A percentile compares a stretch with the other conserved stretches of the same genome.
phyloP scores from a whole-genome alignment of 2,797 vertebrate genomes.

The Intellagama lesueurii region DNA sequence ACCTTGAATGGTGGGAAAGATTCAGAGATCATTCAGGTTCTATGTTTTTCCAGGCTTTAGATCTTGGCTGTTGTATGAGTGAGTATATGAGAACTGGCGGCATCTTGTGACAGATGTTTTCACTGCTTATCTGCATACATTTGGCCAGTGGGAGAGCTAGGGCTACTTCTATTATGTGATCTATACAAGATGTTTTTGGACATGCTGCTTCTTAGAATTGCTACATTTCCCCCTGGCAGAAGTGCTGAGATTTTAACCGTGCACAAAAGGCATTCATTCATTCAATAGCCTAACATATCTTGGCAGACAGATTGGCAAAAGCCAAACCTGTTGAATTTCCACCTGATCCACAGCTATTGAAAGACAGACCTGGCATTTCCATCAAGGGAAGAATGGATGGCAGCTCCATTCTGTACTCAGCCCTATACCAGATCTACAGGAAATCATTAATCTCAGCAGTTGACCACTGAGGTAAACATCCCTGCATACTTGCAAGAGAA shows the following conservation, averaged over 20 bases:
- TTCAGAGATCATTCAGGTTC: background rate
- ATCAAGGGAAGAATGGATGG: background rate
- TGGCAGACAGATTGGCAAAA: background rate
- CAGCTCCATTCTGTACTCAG: background rate
- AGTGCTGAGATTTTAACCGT: background rate
- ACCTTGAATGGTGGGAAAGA: background rate
- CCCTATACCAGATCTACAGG: background rate
- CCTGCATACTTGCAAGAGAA: constrained; percentile 11
- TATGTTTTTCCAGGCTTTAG: background rate
- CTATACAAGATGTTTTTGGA: background rate
- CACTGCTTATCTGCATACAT: background rate
- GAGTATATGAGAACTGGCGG: background rate
- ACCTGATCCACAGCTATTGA: background rate
- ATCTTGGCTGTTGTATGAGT: background rate
- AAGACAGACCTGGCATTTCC: background rate
- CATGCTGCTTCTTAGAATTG: background rate
- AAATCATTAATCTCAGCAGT: background rate
- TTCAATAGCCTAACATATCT: background rate
- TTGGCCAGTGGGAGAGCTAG: background rate
- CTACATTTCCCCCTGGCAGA: background rate
- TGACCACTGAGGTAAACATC: constrained; percentile 24
- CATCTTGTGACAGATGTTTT: background rate
- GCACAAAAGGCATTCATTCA: background rate
- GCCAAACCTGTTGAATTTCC: background rate
- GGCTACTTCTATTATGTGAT: background rate